phyloP scores from a whole-genome alignment of 2,113 vertebrate genomes.

The Oxyura jamaicensis region DNA sequence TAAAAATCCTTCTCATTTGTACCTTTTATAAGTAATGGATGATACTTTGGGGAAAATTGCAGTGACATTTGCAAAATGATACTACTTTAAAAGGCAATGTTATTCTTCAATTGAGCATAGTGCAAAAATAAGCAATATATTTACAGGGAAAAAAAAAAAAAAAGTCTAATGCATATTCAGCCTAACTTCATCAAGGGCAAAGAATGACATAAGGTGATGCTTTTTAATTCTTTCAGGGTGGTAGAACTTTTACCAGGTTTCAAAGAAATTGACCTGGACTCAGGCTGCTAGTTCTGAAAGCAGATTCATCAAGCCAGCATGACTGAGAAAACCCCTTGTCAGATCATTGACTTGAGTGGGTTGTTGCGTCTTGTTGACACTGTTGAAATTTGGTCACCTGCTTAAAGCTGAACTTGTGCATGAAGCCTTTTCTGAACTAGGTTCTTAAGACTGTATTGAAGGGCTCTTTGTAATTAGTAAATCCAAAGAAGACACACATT shows the following conservation, averaged over 20 bases:
- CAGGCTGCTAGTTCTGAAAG: constrained; percentile 32
- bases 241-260: constrained; percentile 9
- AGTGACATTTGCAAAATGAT: constrained; percentile 69
- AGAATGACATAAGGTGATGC: constrained; percentile 16
- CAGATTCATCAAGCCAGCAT: constrained; percentile 23
- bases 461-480: not conserved
- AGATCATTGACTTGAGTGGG: constrained; percentile 10
- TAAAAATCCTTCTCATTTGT: constrained; percentile 55
- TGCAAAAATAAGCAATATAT: constrained; percentile 54
- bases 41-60: constrained; percentile 68
- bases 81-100: constrained; percentile 63
- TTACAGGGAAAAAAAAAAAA: not conserved
- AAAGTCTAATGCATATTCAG: not conserved
- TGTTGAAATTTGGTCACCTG: constrained; percentile 43
- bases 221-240: constrained; percentile 12
- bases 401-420: not conserved
- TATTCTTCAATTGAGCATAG: constrained; percentile 48
- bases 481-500: not conserved
- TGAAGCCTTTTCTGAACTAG: not conserved
- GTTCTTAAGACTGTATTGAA: not conserved
- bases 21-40: constrained; percentile 68
- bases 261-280: not conserved
- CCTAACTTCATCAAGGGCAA: constrained; percentile 38
- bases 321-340: constrained; percentile 44
- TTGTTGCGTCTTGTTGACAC: constrained; percentile 4